Evolutionary conservation across 2,888 invertebrate genomes (phyloP), one percentile per base, ranked within the genome.

Genomic region (Mythimna albipuncta): DNA sequence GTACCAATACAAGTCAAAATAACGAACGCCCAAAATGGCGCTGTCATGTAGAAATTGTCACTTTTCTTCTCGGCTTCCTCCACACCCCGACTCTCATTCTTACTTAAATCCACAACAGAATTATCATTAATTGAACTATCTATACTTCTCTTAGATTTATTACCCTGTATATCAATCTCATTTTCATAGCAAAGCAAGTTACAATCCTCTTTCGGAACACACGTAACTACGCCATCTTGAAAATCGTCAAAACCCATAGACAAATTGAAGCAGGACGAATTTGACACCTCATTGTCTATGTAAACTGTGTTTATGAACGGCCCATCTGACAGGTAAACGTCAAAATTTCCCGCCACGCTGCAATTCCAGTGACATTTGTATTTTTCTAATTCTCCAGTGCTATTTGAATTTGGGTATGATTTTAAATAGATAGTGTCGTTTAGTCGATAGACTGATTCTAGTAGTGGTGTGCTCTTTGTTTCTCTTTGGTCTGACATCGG

Each of bases 21-120:
- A 0, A 98, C 97, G 84, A 98, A 98, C 4, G 96, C 94, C 98
- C 98, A 98, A 91, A 98, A 98, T 0, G 97, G 96, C 0, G 93
- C 86, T 0, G 97, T 97, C 75, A 93, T 93, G 85, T 98, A 98
- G 26, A 98, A 91, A 78, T 85, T 92, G 41, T 85, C 84, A n/a
- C 52, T 81, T 59, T 72, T 81, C 38, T 62, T 35, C 35, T 79
- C 87, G 0, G 81, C 75, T 13, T 55, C 68, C 54, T 67, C 69
- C 10, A 16, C 61, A 13, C 54, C 26, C 35, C 58, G 11, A 83
- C 85, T 91, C 50, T 77, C 81, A n/a, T 73, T 83, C 54, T 76
- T 82, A 62, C 16, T 82, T 58, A 35, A 68, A 70, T 77, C 76
- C 52, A 62, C 61, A 41, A 69, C n/a, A 55, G 44, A 44, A 75